Evolutionary conservation across 1,140 invertebrate species (phyloP), one percentile per base, ranked within the genome.

Genomic region (Leptinotarsa lineolata): DNA sequence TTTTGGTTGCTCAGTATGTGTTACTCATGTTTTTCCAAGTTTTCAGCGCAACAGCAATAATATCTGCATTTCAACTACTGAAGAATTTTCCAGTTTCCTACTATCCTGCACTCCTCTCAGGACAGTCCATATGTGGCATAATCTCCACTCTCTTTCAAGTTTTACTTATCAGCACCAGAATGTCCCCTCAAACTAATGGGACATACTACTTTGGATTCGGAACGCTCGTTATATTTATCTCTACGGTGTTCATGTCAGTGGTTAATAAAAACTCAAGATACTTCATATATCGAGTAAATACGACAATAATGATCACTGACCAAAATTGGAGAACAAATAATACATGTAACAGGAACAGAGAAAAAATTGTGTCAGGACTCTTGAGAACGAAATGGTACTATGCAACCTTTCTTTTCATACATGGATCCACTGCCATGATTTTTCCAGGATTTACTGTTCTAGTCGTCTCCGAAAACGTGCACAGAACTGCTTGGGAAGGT

Each of bases 141-240:
- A 69, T 80, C 21, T 71, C 78, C 6, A 69, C 76, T n/a, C 15
- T 77, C 12, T 45, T 75, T 24, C 78, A 78, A 74, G 77, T 80
- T 5, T 48, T 78, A 30, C 70, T 77, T 0, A 68, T 79, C n/a
- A 76, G 66, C 24, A 48, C 72, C 2, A 45, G 70, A 21, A 63
- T 67, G 1, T 45, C 54, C 39, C 66, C 72, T 44, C 22, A 68
- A 59, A 69, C 59, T 11, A 74, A 30, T 44, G 74, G 72, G 54
- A 68, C 72, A 6, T 54, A 68, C 5, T 75, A 73, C 64, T 77
- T 77, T 73, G 60, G 46, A 11, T 48, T 74, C 45, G 78, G 78
- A 44, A 72, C 75, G 44, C 45, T 71, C 11, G 45, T 78, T 5
- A 72, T 79, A 13, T 65, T 76, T 24, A 0, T 73, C 21, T 75